Conservation (phyloP, 2,113 vertebrate species). For the Dryoscopus gambensis region DNA sequence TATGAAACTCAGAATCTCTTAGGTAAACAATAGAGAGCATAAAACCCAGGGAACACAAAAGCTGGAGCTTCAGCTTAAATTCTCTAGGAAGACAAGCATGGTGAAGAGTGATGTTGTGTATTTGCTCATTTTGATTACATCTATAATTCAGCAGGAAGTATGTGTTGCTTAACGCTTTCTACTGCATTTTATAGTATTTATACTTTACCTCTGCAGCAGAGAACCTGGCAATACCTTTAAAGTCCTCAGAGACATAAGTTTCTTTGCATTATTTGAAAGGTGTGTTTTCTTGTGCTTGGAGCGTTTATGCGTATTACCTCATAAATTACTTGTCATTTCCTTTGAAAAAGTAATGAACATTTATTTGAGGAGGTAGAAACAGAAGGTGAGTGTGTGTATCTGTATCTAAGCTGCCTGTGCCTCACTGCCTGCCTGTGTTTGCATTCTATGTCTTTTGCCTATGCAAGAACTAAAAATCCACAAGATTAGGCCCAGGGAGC, state of each 20-base stretch:
- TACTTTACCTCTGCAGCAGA: not conserved
- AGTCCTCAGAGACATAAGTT: slow-evolving; percentile 51
- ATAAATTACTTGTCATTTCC: slow-evolving; percentile 50
- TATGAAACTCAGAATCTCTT: slow-evolving; percentile 22
- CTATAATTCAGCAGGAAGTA: slow-evolving; percentile 68
- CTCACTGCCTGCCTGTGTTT: not conserved
- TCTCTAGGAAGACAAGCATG: not conserved
- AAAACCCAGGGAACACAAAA: not conserved
- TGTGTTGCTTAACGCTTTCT: slow-evolving; percentile 59
- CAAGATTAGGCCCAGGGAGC: too few species aligned
- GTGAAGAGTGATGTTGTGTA: slow-evolving; percentile 44
- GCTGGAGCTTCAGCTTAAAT: slow-evolving; percentile 18
- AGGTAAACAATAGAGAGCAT: slow-evolving; percentile 12
- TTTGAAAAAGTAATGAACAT: slow-evolving; percentile 8
- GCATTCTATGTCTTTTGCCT: fast-evolving
- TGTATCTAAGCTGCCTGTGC: not conserved
- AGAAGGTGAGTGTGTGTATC: not conserved
- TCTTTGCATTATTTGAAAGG: slow-evolving; percentile 47
- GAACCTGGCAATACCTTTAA: slow-evolving; percentile 22
- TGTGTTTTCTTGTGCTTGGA: slow-evolving; percentile 35
- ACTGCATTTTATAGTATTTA: slow-evolving; percentile 37
- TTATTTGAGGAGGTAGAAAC: not conserved
- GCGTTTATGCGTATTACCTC: slow-evolving; percentile 31
- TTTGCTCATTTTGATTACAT: slow-evolving; percentile 63
- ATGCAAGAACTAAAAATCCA: not conserved